Evolutionary conservation across 2,113 vertebrate species (phyloP), one percentile per base, ranked within the genome.

Genomic region (Conger conger): DNA sequence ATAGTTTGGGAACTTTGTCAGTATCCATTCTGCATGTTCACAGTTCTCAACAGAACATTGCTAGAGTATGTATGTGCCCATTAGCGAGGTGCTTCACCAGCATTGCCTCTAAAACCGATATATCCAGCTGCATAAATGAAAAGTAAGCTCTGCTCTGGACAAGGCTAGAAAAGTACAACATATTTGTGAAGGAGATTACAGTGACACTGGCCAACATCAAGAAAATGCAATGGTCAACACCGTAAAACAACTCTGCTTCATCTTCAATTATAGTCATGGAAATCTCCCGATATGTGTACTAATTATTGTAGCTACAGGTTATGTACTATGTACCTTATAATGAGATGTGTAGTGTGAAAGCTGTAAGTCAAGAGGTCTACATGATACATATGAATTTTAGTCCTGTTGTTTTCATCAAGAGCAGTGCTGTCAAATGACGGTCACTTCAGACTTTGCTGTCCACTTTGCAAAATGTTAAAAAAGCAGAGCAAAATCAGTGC

Each of bases 401-500:
- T 73, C 68, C 27, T 73, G 68, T 33, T 33, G 11, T 73, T n/a
- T 15, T 30, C 68, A 30, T 73, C n/a, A 3, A 73, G 27, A 73
- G 68, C 68, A 33, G 68, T 7, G 5, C 27, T 73, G n/a, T 4
- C 11, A 73, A 73, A 33, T 73, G 68, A 63, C 17, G 57, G 57
- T 63, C 57, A 63, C 57, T 63, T 63, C 57, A 63, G 57, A 63
- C 57, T 23, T 8, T 63, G 57, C 23, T 63, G 57, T 63, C 68
- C 68, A 73, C 68, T 73, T 73, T 73, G 27, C n/a, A 33, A 73
- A 73, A 73, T 2, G 27, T 27, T 85, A 9, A 83, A 73, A 91
- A 86, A 82, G 85, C 81, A 73, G 85, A 86, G 85, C 53, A 80
- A 63, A 27, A 63, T 6, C 57, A 63, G 23, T 5, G 68, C 33